phyloP scores from a whole-genome alignment of 2,797 vertebrate species.

The Hylomyscus alleni region DNA sequence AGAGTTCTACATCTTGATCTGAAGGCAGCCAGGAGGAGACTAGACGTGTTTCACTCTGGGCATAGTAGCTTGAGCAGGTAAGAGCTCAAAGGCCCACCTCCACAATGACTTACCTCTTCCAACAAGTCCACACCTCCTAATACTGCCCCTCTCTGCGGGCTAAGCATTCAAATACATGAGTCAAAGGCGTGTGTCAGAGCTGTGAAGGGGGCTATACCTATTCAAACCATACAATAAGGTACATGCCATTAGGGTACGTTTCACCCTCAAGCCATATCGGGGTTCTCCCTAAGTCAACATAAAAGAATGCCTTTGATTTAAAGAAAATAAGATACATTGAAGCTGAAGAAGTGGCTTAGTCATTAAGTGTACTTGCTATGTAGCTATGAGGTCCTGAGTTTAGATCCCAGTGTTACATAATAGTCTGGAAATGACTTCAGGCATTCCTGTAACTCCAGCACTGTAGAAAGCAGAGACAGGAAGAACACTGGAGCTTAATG shows the following conservation, averaged over 20 bases:
- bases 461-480: background rate
- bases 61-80: background rate
- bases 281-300: background rate
- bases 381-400: background rate
- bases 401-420: background rate
- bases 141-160: background rate
- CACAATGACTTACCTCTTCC: background rate
- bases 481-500: background rate
- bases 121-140: background rate
- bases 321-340: background rate
- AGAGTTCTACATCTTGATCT: background rate
- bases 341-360: background rate
- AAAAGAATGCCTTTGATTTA: background rate
- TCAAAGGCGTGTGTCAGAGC: background rate
- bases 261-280: background rate
- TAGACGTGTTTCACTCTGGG: background rate
- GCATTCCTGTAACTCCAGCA: background rate
- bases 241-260: background rate
- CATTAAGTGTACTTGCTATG: background rate
- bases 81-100: background rate
- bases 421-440: background rate
- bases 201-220: background rate
- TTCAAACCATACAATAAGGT: background rate
- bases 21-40: background rate
- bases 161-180: background rate